Evolutionary conservation across 2,113 vertebrate species (phyloP).

Genomic region (Heliornis fulica): DNA sequence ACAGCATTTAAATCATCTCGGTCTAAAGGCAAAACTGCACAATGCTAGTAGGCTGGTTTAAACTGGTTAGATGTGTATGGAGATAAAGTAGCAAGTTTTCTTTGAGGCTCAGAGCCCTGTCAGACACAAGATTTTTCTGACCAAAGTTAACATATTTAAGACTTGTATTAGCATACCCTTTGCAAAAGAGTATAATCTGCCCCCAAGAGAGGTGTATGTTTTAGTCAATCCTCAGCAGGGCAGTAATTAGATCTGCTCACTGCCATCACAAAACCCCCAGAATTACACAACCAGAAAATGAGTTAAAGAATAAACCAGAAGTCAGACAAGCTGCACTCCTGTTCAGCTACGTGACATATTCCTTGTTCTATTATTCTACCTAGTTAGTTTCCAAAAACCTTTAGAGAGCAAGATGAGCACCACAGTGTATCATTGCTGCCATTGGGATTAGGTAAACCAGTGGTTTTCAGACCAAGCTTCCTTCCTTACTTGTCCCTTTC

Average conservation of each 20-base stretch:
- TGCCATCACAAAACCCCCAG: not conserved
- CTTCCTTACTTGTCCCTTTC: slow-evolving; percentile 94
- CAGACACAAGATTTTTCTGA: not conserved
- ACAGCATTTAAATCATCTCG: not conserved
- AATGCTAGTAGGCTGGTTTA: not conserved
- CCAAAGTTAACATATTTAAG: not conserved
- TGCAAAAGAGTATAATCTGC: not conserved
- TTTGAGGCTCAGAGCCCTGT: not conserved
- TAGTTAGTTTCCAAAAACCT: not conserved
- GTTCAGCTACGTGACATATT: not conserved
- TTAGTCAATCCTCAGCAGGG: not conserved
- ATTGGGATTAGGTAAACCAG: not conserved
- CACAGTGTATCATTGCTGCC: not conserved
- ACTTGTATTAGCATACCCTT: too few species aligned
- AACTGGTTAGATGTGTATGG: not conserved
- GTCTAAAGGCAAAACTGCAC: not conserved
- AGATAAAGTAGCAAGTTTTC: not conserved
- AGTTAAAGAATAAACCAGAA: not conserved
- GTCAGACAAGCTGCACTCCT: not conserved
- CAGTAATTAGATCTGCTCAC: not conserved
- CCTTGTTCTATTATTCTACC: not conserved
- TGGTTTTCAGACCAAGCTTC: not conserved
- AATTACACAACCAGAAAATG: not conserved
- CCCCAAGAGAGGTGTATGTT: not conserved
- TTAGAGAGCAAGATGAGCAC: not conserved